Conservation (phyloP, 2,797 vertebrate genomes). For the Falco concolor region DNA sequence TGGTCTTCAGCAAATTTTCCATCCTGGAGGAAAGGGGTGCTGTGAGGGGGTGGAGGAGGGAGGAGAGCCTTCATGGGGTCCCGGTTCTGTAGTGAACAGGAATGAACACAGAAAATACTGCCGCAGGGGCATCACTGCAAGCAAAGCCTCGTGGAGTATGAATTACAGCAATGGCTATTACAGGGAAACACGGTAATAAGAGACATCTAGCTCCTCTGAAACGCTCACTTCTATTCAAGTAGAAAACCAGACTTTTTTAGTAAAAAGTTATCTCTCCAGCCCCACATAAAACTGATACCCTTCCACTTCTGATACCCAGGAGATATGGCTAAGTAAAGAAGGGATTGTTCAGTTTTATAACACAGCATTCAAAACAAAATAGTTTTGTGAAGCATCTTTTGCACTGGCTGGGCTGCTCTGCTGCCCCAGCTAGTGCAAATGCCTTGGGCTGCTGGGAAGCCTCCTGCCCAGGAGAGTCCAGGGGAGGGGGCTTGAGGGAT, state of each 20-base stretch:
- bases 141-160: not conserved
- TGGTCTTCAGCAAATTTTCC: not conserved
- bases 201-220: not conserved
- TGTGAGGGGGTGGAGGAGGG: not conserved
- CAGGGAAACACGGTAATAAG: not conserved
- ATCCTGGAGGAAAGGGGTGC: not conserved
- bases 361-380: not conserved
- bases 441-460: not conserved
- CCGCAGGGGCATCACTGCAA: not conserved
- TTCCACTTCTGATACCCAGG: not conserved
- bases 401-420: not conserved
- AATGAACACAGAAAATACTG: not conserved
- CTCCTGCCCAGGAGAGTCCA: not conserved
- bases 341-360: not conserved
- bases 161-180: not conserved
- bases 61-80: not conserved
- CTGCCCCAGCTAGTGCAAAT: not conserved
- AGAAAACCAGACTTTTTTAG: not conserved
- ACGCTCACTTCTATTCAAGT: not conserved
- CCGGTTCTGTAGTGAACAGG: not conserved
- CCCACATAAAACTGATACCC: not conserved
- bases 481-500: not conserved
- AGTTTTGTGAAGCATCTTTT: not conserved
- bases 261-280: not conserved
- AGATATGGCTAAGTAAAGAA: not conserved